Evolutionary conservation across 2,797 vertebrate genomes (phyloP).

Genomic region (Pantherophis alleghaniensis): DNA sequence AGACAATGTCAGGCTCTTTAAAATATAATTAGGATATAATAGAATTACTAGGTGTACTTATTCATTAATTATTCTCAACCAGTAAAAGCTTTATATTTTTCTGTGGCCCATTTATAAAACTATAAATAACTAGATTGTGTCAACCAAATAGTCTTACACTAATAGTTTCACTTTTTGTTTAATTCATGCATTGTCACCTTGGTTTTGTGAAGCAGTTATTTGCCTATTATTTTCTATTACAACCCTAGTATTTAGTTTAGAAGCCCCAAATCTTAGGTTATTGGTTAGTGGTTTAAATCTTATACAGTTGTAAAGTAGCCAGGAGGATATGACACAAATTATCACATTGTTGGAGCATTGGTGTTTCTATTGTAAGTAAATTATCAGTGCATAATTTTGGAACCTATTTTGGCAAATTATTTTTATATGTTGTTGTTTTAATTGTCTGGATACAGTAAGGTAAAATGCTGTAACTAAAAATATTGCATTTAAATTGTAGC

Average conservation of each 20-base stretch:
- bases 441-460: neutral
- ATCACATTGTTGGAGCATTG: neutral
- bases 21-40: slow-evolving; percentile 1
- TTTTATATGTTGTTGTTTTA: neutral
- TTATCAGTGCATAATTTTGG: slow-evolving; percentile 20
- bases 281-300: slow-evolving; percentile 45
- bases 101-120: slow-evolving; percentile 78
- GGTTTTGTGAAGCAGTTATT: slow-evolving; percentile 69
- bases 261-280: slow-evolving; percentile 65
- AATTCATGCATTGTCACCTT: slow-evolving; percentile 81
- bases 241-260: slow-evolving; percentile 55
- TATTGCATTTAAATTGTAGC: neutral
- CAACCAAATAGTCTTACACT: slow-evolving; percentile 77
- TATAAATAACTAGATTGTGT: slow-evolving; percentile 85
- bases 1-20: slow-evolving; percentile 72
- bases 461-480: slow-evolving; percentile 1
- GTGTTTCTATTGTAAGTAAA: neutral
- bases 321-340: neutral
- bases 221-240: slow-evolving; percentile 63
- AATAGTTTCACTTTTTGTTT: slow-evolving; percentile 75
- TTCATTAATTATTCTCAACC: slow-evolving; percentile 81
- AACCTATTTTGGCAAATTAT: slow-evolving; percentile 34
- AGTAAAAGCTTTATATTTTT: slow-evolving; percentile 77
- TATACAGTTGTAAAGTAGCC: slow-evolving; percentile 13
- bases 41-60: slow-evolving; percentile 81